Evolutionary conservation across 2,113 vertebrate species (phyloP).

Genomic region (Caloenas nicobarica): DNA sequence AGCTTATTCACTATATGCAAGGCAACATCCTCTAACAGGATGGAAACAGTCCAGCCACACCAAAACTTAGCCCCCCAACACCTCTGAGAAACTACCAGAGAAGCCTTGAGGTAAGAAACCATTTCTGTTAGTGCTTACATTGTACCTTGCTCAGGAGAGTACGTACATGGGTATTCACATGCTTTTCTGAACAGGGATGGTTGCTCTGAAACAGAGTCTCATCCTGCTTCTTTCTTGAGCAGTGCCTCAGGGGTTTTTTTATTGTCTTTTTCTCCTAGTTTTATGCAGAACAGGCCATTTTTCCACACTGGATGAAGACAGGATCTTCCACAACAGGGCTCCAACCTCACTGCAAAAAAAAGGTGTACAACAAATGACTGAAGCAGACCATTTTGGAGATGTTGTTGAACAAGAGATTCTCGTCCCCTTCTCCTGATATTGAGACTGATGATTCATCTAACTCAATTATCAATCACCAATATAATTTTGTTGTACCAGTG

Average conservation of each 20-base stretch:
- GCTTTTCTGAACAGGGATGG: neutral
- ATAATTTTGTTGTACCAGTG: neutral
- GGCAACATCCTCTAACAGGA: neutral
- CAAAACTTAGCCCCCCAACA: neutral
- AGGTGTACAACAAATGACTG: neutral
- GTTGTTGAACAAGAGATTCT: neutral
- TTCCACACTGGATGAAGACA: neutral
- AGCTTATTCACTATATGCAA: neutral
- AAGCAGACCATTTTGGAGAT: neutral
- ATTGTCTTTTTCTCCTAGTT: neutral
- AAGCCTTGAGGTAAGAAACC: neutral
- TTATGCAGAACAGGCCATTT: neutral
- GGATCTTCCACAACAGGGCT: neutral
- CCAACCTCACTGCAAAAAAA: neutral
- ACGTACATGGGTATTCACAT: rapidly evolving
- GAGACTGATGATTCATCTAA: neutral
- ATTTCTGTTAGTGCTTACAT: neutral
- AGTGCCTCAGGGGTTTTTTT: neutral
- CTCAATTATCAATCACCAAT: neutral
- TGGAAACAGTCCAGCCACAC: neutral
- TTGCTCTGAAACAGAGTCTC: neutral
- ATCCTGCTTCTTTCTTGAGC: neutral
- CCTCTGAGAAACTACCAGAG: neutral
- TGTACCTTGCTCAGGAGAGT: neutral
- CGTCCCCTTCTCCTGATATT: neutral